A percentile compares a stretch with the other conserved stretches of the same genome.
phyloP scores from a whole-genome alignment of 1,140 invertebrate genomes.

The Drosophila novamexicana region DNA sequence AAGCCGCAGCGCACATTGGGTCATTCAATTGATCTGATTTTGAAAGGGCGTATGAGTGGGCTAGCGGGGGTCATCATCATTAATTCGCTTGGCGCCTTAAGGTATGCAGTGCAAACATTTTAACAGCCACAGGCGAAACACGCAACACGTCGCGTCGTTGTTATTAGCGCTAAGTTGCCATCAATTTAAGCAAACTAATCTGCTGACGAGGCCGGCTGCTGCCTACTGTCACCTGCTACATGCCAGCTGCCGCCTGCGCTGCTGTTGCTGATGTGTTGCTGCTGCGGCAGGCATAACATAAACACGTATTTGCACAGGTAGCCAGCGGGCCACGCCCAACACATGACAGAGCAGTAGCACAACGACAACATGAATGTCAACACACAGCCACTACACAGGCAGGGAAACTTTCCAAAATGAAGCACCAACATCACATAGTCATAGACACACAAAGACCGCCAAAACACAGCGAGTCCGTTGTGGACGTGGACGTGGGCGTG shows the following conservation, averaged over 20 bases:
- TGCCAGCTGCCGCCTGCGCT: background rate
- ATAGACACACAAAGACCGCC: slow-evolving; percentile 5
- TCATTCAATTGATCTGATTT: slow-evolving; percentile 18
- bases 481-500: slow-evolving; percentile 6
- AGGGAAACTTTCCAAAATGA: slow-evolving; percentile 50
- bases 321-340: slow-evolving; percentile 57
- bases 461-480: slow-evolving; percentile 37
- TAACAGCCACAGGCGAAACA: slow-evolving; percentile 17
- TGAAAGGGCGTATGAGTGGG: background rate
- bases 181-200: slow-evolving; percentile 82
- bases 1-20: slow-evolving; percentile 29
- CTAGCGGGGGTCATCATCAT: slow-evolving; percentile 24
- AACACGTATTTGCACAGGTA: slow-evolving; percentile 73
- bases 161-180: slow-evolving; percentile 80
- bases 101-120: slow-evolving; percentile 46
- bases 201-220: slow-evolving; percentile 38
- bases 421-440: slow-evolving; percentile 43
- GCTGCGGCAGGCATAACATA: slow-evolving; percentile 66
- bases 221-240: slow-evolving; percentile 11
- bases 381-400: slow-evolving; percentile 32
- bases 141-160: slow-evolving; percentile 40
- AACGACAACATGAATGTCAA: slow-evolving; percentile 73
- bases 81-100: slow-evolving; percentile 51
- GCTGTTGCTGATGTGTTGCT: slow-evolving; percentile 27
- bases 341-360: slow-evolving; percentile 27